These are phyloP conservation scores for Carollia perspicillata DNA, from an alignment of 2,113 vertebrate genomes.

Conservation along the genomic window DNA sequence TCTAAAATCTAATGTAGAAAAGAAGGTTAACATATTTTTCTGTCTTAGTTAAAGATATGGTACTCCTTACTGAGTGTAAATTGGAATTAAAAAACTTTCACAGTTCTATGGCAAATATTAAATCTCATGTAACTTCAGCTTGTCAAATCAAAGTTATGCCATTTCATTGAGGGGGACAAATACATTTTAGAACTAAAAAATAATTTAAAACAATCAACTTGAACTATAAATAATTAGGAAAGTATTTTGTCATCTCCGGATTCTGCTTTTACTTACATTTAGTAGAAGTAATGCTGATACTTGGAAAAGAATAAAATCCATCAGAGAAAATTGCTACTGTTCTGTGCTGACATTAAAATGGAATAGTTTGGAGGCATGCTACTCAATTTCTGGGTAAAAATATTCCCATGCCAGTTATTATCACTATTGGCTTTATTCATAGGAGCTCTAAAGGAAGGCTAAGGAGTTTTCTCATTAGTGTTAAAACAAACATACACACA, in stretches of 20 bases:
- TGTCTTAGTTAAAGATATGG: not conserved
- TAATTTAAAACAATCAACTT: not conserved
- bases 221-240: not conserved
- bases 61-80: not conserved
- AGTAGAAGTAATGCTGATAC: not conserved
- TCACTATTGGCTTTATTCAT: not conserved
- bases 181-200: not conserved
- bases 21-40: not conserved
- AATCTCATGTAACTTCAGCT: not conserved
- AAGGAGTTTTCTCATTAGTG: not conserved
- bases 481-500: not conserved
- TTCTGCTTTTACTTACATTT: not conserved
- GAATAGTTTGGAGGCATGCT: not conserved
- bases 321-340: not conserved
- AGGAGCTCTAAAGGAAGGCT: not conserved
- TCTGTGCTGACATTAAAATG: constrained; percentile 4
- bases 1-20: not conserved
- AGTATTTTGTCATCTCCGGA: not conserved
- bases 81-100: not conserved
- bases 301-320: constrained; percentile 6
- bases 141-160: not conserved
- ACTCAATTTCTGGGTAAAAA: constrained; percentile 16
- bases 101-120: not conserved
- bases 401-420: not conserved
- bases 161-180: not conserved